Percentiles rank a stretch among this genome's conserved stretches.
phyloP scores from a whole-genome alignment of 2,888 invertebrate species.

The Pyrocoelia pectoralis region DNA sequence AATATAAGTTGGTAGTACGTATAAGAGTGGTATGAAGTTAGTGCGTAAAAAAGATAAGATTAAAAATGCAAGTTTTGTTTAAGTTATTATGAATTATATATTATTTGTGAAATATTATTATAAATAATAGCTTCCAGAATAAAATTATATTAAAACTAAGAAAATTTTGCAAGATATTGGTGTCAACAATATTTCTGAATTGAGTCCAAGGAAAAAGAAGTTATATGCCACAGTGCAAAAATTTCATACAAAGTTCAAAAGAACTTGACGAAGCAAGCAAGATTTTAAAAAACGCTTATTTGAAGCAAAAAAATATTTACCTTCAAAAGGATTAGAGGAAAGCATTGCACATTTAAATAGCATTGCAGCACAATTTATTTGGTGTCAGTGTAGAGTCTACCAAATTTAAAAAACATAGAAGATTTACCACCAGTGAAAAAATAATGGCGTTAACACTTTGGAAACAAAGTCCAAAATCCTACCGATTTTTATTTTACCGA shows the following conservation, averaged over 20 bases:
- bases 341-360: conserved; percentile 3
- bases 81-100: too few species aligned
- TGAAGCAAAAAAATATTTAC: conserved; percentile 2
- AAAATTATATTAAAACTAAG: too few species aligned
- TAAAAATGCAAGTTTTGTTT: too few species aligned
- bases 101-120: too few species aligned
- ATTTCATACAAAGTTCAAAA: conserved; percentile 3
- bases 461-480: too few species aligned
- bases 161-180: conserved; percentile 2
- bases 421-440: too few species aligned
- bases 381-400: conserved; percentile 1
- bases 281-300: conserved; percentile 4
- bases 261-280: conserved; percentile 4
- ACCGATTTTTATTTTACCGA: too few species aligned
- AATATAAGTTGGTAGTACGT: too few species aligned
- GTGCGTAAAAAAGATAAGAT: too few species aligned
- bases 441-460: too few species aligned
- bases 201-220: conserved; percentile 4
- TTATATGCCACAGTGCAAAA: background rate
- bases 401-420: conserved; percentile 2
- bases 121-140: too few species aligned
- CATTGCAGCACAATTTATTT: conserved; percentile 3
- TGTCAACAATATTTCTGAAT: conserved; percentile 2
- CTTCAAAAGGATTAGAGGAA: conserved; percentile 4
- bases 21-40: too few species aligned